These are phyloP conservation scores for Melinopterus prodromus DNA, from an alignment of 2,888 invertebrate species.

Conservation along the genomic window DNA sequence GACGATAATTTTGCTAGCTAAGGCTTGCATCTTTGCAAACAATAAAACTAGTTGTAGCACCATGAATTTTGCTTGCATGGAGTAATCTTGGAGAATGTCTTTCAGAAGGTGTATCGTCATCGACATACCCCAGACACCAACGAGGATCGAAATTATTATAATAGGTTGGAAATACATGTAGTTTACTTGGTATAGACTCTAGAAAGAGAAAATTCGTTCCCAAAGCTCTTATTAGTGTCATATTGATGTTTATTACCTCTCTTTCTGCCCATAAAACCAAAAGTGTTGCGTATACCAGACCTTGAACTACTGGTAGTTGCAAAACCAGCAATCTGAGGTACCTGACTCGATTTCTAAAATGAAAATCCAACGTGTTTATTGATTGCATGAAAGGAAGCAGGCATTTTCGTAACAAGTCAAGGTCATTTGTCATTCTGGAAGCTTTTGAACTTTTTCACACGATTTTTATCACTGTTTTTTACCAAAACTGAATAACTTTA, in stretches of 20 bases:
- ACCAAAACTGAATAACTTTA: not conserved
- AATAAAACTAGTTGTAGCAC: slow-evolving; percentile 72
- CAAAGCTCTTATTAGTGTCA: not conserved
- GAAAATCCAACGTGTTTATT: slow-evolving; percentile 25
- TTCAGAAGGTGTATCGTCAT: slow-evolving; percentile 69
- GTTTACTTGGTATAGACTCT: slow-evolving; percentile 67
- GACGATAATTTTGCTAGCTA: slow-evolving; percentile 66
- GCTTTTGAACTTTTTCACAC: not conserved
- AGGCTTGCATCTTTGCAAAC: slow-evolving; percentile 73
- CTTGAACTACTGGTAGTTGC: slow-evolving; percentile 76
- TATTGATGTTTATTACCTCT: slow-evolving; percentile 63
- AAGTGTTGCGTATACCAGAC: slow-evolving; percentile 66
- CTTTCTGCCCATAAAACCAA: slow-evolving; percentile 71
- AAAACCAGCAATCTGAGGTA: slow-evolving; percentile 69
- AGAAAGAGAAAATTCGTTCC: slow-evolving; percentile 46
- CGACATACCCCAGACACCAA: slow-evolving; percentile 74
- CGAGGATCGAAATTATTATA: slow-evolving; percentile 69
- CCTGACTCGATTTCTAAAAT: slow-evolving; percentile 65
- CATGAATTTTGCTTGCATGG: slow-evolving; percentile 63
- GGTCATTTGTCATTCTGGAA: not conserved
- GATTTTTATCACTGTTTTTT: not conserved
- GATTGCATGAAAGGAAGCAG: not conserved
- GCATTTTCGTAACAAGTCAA: not conserved
- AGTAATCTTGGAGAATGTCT: slow-evolving; percentile 58
- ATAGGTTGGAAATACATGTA: slow-evolving; percentile 73